Evolutionary conservation across 2,888 invertebrate species (phyloP).

Genomic region (Phyto melanocephala): DNA sequence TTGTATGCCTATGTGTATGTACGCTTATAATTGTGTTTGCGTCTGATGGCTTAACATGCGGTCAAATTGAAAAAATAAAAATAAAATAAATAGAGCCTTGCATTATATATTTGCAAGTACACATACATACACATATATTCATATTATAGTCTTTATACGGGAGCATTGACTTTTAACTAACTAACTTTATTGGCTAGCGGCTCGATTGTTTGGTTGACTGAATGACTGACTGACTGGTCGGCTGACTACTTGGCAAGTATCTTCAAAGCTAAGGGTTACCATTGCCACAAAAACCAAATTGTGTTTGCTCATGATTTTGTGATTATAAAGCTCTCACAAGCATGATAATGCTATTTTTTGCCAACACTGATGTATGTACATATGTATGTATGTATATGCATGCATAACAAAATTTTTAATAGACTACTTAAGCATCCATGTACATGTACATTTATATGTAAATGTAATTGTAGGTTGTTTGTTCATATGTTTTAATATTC

Average conservation of each 20-base stretch:
- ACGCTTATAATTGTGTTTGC: slow-evolving; percentile 2
- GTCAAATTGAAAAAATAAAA: slow-evolving; percentile 62
- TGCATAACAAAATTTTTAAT: not conserved
- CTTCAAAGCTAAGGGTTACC: slow-evolving; percentile 17
- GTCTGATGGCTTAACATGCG: slow-evolving; percentile 44
- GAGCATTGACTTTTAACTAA: slow-evolving; percentile 62
- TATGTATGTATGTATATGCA: not conserved
- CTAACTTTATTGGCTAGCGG: slow-evolving; percentile 44
- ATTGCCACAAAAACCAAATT: slow-evolving; percentile 13
- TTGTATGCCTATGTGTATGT: slow-evolving; percentile 12
- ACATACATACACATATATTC: slow-evolving; percentile 11
- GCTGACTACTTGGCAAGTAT: slow-evolving; percentile 32
- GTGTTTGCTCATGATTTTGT: slow-evolving; percentile 33
- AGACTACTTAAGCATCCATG: not conserved
- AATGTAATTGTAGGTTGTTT: no score
- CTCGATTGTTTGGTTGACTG: slow-evolving; percentile 7
- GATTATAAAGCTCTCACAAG: slow-evolving; percentile 36
- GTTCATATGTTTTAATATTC: not conserved
- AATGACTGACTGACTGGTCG: not conserved
- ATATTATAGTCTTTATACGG: slow-evolving; percentile 41
- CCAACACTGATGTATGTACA: not conserved
- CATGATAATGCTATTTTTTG: slow-evolving; percentile 2
- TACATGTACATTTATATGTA: not conserved
- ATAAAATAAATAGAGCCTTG: no score
- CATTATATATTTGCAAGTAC: not conserved